Percentiles rank a stretch among this genome's conserved stretches.
phyloP scores from a whole-genome alignment of 2,888 invertebrate genomes.

The Biston betularia region DNA sequence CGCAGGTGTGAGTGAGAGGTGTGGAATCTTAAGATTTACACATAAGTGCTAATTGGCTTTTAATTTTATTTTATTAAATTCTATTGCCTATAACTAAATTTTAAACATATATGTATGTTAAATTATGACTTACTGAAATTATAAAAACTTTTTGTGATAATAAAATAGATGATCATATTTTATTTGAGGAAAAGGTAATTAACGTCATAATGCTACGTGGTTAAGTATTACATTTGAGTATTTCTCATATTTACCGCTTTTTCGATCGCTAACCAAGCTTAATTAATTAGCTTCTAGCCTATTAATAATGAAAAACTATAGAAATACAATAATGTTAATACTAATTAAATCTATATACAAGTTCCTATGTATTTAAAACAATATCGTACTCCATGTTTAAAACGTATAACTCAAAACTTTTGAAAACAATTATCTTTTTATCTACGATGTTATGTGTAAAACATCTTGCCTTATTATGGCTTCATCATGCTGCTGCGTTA shows the following conservation, averaged over 20 bases:
- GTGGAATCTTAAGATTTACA: constrained; percentile 6
- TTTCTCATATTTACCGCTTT: too few relatives aligned
- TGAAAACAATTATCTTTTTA: constrained; percentile 35
- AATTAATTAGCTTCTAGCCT: too few relatives aligned
- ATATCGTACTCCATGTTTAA: not conserved
- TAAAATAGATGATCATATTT: not conserved
- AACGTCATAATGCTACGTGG: not conserved
- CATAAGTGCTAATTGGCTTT: constrained; percentile 8
- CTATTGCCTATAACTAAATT: not conserved
- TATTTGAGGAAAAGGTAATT: not conserved
- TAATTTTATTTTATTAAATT: not conserved
- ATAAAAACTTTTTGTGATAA: not conserved
- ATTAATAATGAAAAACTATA: too few relatives aligned
- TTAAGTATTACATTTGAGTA: too few relatives aligned
- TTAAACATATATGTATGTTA: not conserved
- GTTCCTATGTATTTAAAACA: not conserved
- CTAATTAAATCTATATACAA: too few relatives aligned
- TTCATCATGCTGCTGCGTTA: constrained; percentile 45
- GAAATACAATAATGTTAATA: too few relatives aligned
- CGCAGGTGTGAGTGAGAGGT: constrained; percentile 12
- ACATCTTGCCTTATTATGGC: constrained; percentile 31
- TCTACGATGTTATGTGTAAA: too few relatives aligned
- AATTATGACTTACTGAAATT: not conserved
- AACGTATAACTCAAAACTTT: constrained; percentile 29
- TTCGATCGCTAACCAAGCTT: not conserved